phyloP scores from a whole-genome alignment of 1,140 invertebrate genomes.

The Brevipalpus yothersi region DNA sequence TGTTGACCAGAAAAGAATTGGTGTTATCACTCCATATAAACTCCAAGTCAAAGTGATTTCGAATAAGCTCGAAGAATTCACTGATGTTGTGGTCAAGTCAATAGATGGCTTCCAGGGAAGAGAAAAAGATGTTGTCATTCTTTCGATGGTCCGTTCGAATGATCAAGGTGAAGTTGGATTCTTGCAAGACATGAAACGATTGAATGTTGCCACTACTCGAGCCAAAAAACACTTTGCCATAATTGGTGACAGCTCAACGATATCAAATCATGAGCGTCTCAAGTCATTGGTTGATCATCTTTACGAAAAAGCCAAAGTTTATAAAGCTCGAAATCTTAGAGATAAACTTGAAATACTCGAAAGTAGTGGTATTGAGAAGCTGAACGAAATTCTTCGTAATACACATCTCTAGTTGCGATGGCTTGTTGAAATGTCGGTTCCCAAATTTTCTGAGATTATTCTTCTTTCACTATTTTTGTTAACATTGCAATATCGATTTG shows the following conservation, averaged over 20 bases:
- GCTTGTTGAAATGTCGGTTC: no score
- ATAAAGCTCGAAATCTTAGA: constrained; percentile 27
- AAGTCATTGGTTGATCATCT: background rate
- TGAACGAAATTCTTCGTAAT: no score
- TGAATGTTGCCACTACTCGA: constrained; percentile 37
- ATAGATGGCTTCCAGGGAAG: constrained; percentile 37
- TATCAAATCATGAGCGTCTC: background rate
- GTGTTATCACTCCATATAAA: constrained; percentile 33
- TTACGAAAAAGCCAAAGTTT: constrained; percentile 23
- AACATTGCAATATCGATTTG: no score
- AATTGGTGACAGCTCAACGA: constrained; percentile 23
- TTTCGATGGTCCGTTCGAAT: constrained; percentile 30
- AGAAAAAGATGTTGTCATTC: constrained; percentile 33
- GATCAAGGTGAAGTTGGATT: constrained; percentile 30
- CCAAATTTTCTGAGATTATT: no score
- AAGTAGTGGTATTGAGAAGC: background rate
- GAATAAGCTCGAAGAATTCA: constrained; percentile 16
- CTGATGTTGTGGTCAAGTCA: constrained; percentile 24
- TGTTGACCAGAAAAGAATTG: constrained; percentile 24
- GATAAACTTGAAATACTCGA: constrained; percentile 13
- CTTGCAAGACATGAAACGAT: constrained; percentile 28
- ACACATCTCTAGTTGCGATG: no score
- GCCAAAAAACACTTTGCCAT: constrained; percentile 30
- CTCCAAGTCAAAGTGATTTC: constrained; percentile 25
- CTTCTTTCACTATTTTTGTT: no score